These are phyloP conservation scores for Silurus meridionalis DNA, from an alignment of 2,113 vertebrate species.

Conservation along the genomic window DNA sequence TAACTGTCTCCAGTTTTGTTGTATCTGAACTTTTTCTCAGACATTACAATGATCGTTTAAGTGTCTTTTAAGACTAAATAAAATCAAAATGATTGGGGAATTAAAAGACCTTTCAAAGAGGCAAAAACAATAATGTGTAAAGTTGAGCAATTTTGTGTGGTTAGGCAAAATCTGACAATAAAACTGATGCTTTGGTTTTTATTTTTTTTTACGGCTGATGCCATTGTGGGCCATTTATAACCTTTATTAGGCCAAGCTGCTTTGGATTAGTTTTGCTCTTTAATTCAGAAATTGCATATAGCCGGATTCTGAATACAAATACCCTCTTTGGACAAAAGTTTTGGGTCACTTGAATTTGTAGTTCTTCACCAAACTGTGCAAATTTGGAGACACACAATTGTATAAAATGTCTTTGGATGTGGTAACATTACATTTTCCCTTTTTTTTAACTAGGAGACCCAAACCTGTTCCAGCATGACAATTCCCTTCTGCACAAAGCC, in stretches of 20 bases:
- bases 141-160: background rate
- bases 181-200: conserved; percentile 21
- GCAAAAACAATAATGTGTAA: background rate
- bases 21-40: background rate
- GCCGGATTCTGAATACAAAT: conserved; percentile 16
- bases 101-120: background rate
- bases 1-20: conserved; percentile 4
- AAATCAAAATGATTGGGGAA: background rate
- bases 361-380: too few relatives aligned
- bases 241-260: conserved; percentile 15
- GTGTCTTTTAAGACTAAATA: background rate
- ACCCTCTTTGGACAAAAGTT: background rate
- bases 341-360: too few relatives aligned
- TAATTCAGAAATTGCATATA: conserved; percentile 2
- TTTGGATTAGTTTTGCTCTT: conserved; percentile 22
- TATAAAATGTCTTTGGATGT: too few relatives aligned
- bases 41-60: background rate
- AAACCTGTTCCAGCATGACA: too few relatives aligned
- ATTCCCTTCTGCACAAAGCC: too few relatives aligned
- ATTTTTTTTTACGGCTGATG: background rate
- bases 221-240: conserved; percentile 8
- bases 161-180: conserved; percentile 4
- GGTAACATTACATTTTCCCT: too few relatives aligned
- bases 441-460: too few relatives aligned
- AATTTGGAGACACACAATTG: too few relatives aligned